Base-by-base conservation (phyloP, 2,797 vertebrate genomes). In the Limnodromus scolopaceus region DNA sequence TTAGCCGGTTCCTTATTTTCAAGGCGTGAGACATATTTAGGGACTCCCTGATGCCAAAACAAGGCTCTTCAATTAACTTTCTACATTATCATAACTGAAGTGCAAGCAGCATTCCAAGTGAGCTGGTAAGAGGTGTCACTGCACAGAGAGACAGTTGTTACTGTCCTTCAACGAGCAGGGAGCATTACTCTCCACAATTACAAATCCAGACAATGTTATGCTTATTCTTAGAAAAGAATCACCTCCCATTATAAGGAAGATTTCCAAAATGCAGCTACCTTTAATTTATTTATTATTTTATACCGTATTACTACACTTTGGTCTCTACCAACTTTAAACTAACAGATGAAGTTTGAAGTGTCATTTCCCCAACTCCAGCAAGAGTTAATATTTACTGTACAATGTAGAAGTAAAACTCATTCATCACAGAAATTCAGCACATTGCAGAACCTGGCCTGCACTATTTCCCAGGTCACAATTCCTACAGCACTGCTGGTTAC, bases 181-280 rank as follows among this genome's bases (percentile, higher is more conserved):
- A 92, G n/a, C 25, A 27, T 54, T 72, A 23, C 63, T 95, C 86
- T 79, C 85, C 92, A 93, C 46, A 94, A 84, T 86, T 90, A 96
- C 28, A 87, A 92, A 94, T 72, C 46, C 61, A 66, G 25, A 43
- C n/a, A 63, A 55, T 96, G 86, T 94, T 54, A 63, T 76, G 51
- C 8, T 78, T 76, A 69, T 79, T 87, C 90, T 90, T 74, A 89
- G 79, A 53, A 36, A 83, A 71, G 14, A 39, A 51, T 32, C 58
- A 65, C 11, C 4, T 69, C 23, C 48, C 53, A 55, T 41, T 72
- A 83, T 14, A 75, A 83, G 57, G 61, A 69, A 78, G 38, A 61
- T 24, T 49, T 41, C 17, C 10, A 38, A 78, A 82, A 66, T 6
- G 39, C 4, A 92, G 8, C 5, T 66, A 14, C 25, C 64, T 85